A percentile compares a stretch with the other conserved stretches of the same genome.
phyloP scores from a whole-genome alignment of 2,113 vertebrate genomes.

The Abramis brama region DNA sequence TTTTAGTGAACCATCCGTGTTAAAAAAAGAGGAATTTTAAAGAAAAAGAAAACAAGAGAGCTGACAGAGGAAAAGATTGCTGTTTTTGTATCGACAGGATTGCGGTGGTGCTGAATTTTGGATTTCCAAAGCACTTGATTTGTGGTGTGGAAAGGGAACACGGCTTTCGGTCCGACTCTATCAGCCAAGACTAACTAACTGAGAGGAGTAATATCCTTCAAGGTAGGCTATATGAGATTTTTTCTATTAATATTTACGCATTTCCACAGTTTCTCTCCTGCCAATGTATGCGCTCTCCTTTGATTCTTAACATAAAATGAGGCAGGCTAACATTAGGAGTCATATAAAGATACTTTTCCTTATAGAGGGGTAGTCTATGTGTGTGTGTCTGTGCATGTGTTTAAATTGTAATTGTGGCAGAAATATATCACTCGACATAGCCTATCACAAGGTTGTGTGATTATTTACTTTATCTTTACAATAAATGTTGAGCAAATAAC shows the following conservation, averaged over 20 bases:
- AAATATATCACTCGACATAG: neutral
- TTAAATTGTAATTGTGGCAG: neutral
- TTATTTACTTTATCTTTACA: neutral
- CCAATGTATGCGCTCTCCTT: no score
- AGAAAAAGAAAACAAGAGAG: neutral
- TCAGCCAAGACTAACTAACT: constrained; percentile 62
- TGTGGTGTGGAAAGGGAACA: constrained; percentile 62
- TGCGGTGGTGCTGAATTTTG: constrained; percentile 53
- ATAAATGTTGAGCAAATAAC: neutral
- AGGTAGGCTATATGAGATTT: constrained; percentile 66
- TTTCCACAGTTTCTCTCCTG: neutral
- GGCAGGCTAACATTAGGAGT: neutral
- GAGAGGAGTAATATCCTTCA: constrained; percentile 65
- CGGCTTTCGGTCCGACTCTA: constrained; percentile 68
- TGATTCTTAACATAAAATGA: neutral
- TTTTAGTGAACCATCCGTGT: neutral
- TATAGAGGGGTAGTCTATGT: neutral
- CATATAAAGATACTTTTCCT: neutral
- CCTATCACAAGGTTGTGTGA: neutral
- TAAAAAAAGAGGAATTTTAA: constrained; percentile 13
- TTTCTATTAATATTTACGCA: neutral
- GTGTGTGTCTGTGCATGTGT: neutral
- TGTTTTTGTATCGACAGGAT: constrained; percentile 36
- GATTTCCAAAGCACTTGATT: constrained; percentile 66
- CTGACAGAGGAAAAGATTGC: neutral